A percentile compares a stretch with the other conserved stretches of the same genome.
phyloP scores from a whole-genome alignment of 2,113 vertebrate genomes.

The Ceyx margarethae region DNA sequence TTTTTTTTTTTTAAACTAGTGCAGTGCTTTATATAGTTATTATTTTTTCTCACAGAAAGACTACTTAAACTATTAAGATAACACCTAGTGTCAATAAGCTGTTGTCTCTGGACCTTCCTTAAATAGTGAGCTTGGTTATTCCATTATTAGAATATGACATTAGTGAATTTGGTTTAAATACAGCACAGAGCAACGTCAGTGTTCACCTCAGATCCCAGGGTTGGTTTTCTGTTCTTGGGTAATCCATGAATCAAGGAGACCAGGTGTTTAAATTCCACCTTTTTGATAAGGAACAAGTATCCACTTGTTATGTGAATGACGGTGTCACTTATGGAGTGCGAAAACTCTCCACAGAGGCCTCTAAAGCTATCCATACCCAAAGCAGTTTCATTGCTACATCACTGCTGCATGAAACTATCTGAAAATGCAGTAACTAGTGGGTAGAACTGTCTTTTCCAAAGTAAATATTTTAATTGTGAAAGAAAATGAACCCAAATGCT shows the following conservation, averaged over 20 bases:
- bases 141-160: neutral
- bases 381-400: neutral
- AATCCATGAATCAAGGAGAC: neutral
- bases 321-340: neutral
- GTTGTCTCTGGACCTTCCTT: neutral
- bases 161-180: neutral
- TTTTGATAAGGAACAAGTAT: neutral
- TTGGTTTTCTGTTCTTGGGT: neutral
- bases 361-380: neutral
- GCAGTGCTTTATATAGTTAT: neutral
- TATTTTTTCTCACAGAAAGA: neutral
- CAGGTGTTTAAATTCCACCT: neutral
- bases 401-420: neutral
- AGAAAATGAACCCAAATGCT: neutral
- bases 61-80: neutral
- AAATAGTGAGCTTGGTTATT: neutral
- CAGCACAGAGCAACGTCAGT: neutral
- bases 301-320: neutral
- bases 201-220: neutral
- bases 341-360: neutral
- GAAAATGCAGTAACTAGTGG: neutral
- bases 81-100: neutral
- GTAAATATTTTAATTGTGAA: neutral
- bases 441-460: neutral
- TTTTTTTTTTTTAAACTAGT: neutral